These are phyloP conservation scores for Dioctria linearis DNA, from an alignment of 2,888 invertebrate genomes.

Conservation along the genomic window DNA sequence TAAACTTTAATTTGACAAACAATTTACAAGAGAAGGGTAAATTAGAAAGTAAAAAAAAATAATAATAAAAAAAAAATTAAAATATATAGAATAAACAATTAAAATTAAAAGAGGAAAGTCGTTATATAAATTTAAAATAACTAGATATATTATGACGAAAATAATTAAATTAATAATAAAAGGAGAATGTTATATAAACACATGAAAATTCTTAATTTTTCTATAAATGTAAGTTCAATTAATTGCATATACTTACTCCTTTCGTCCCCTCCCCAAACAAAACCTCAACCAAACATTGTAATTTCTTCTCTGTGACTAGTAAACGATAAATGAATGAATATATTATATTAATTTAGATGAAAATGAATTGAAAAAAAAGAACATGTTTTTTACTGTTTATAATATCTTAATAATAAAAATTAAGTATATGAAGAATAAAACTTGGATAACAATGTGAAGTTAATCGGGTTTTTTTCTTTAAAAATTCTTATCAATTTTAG, in stretches of 20 bases:
- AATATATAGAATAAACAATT: conserved; percentile 33
- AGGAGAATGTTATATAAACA: conserved; percentile 26
- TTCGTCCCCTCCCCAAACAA: neutral
- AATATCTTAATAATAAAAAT: conserved; percentile 43
- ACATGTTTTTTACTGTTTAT: conserved; percentile 53
- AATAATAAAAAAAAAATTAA: neutral
- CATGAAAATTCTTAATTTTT: conserved; percentile 30
- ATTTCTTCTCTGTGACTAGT: conserved; percentile 41
- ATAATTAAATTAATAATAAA: conserved; percentile 11
- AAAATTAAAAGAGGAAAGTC: conserved; percentile 37
- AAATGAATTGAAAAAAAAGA: conserved; percentile 35
- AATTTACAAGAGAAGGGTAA: neutral
- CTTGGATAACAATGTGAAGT: conserved; percentile 44
- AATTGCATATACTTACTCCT: conserved; percentile 1
- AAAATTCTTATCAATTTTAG: too few relatives aligned
- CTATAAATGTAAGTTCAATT: conserved; percentile 37
- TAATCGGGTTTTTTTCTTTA: neutral
- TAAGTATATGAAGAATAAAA: conserved; percentile 48
- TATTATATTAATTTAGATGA: conserved; percentile 27
- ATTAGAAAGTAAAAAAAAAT: neutral
- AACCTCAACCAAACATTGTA: conserved; percentile 8
- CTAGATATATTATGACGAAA: conserved; percentile 27
- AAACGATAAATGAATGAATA: conserved; percentile 46
- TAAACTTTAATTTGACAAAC: conserved; percentile 23
- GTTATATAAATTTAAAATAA: conserved; percentile 32